Percentiles rank a stretch among this genome's conserved stretches.
Conservation (phyloP, 2,797 vertebrate species). For the Diceros bicornis region DNA sequence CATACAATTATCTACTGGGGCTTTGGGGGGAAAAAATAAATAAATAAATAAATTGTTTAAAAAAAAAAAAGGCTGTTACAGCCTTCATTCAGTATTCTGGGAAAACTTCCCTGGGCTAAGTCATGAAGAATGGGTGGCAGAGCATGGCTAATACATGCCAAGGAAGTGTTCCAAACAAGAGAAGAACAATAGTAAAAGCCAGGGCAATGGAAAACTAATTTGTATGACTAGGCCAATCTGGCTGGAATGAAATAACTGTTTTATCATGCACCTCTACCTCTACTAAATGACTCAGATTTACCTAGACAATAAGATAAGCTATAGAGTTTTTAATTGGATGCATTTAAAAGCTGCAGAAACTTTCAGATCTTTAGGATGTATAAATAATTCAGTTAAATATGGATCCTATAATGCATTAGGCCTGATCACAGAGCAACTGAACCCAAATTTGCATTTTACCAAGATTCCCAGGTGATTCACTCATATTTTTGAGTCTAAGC, state of each 20-base stretch:
- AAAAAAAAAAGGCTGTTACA: neutral
- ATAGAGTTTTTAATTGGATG: neutral
- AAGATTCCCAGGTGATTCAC: neutral
- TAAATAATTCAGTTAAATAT: conserved; percentile 42
- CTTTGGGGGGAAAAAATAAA: too few relatives aligned
- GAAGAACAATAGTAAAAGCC: neutral
- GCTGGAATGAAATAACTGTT: neutral
- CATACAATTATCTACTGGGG: too few relatives aligned
- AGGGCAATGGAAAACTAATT: neutral
- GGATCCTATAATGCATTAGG: neutral
- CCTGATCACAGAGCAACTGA: neutral
- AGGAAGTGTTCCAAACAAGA: neutral
- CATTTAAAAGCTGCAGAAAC: neutral
- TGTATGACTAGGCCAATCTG: neutral
- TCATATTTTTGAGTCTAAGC: neutral
- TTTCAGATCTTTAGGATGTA: neutral
- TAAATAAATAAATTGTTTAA: too few relatives aligned
- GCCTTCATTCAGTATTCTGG: neutral
- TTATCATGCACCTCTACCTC: neutral
- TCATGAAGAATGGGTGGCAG: neutral
- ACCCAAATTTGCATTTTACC: neutral
- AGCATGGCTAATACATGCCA: neutral
- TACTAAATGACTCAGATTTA: neutral
- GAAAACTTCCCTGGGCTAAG: neutral
- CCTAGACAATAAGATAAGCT: neutral